Evolutionary conservation across 2,797 vertebrate genomes (phyloP), one percentile per base, ranked within the genome.

Genomic region (Enteromius treurensis): DNA sequence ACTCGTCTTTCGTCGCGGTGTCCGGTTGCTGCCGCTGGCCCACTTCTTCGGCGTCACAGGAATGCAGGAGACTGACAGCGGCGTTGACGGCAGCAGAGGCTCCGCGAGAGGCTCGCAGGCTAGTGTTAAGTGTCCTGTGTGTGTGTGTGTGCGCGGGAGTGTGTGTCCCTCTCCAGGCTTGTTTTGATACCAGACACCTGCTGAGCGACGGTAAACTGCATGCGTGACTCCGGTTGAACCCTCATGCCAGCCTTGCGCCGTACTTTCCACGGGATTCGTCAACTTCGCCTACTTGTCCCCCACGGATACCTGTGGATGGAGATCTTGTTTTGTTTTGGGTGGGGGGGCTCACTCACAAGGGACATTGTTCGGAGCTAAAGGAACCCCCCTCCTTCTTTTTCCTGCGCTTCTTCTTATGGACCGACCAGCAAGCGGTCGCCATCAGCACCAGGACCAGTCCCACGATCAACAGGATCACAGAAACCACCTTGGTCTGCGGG

Each of bases 401-500:
- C 92, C 93, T 94, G 70, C 92, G 93, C 83, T 92, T 94, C 90
- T 93, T 95, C 90, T 94, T 95, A 86, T 95, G 95, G 64, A 89
- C 92, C 53, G 88, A 92, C 95, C 95, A 95, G 88, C 95, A 95
- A 58, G 90, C 87, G 0, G 91, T 90, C 40, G 95, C 95, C 91
- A 90, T 93, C 80, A 94, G 26, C 49, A 95, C 77, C 87, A 95
- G 90, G 45, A 93, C 58, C 58, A 95, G 14, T 2, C 95, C 95
- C 70, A 91, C 90, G 5, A 92, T 85, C 19, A 98, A 90, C 17
- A 96, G 92, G 55, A 96, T 94, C 92, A 98, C 94, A 0, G 95
- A 96, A 84, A 95, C 95, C 87, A 96, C 95, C 93, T 96, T 97
- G 84, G 96, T 96, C 85, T 96, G 96, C 82, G 96, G 96, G 94